A percentile compares a stretch with the other conserved stretches of the same genome.
Evolutionary conservation across 1,140 invertebrate species (phyloP).

Genomic region (Brachionus rubens): DNA sequence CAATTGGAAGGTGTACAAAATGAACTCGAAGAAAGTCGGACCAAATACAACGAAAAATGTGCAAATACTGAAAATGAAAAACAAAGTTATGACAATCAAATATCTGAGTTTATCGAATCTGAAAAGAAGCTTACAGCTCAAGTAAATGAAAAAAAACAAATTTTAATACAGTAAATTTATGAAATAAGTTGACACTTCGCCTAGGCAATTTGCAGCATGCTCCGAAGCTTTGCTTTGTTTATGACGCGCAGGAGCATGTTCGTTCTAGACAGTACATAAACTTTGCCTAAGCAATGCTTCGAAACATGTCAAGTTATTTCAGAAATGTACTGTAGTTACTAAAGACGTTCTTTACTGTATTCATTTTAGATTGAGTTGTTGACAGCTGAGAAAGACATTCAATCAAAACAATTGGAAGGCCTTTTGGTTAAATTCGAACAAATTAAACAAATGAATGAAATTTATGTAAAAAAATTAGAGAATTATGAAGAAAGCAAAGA

Average conservation of each 20-base stretch:
- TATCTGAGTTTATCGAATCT: not conserved
- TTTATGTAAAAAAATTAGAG: constrained; percentile 3
- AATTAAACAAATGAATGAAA: constrained; percentile 21
- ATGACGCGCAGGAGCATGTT: too few species aligned
- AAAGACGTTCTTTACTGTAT: too few species aligned
- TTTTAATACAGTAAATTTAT: too few species aligned
- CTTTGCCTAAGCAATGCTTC: too few species aligned
- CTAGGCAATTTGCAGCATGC: too few species aligned
- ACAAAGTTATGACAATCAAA: not conserved
- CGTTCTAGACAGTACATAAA: too few species aligned
- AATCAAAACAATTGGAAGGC: constrained; percentile 36
- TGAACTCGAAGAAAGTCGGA: not conserved
- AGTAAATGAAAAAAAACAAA: not conserved
- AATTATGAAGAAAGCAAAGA: constrained; percentile 9
- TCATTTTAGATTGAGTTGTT: constrained; percentile 16
- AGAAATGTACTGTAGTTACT: too few species aligned
- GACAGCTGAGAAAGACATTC: constrained; percentile 23
- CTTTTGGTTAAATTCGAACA: constrained; percentile 26
- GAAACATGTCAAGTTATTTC: too few species aligned
- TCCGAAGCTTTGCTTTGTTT: too few species aligned
- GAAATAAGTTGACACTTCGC: too few species aligned
- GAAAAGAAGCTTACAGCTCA: constrained; percentile 31
- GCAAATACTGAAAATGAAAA: not conserved
- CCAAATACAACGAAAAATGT: constrained; percentile 18
- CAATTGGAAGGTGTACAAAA: not conserved